These are phyloP conservation scores for Julus scandinavius DNA, from an alignment of 2,888 invertebrate genomes.

Conservation along the genomic window DNA sequence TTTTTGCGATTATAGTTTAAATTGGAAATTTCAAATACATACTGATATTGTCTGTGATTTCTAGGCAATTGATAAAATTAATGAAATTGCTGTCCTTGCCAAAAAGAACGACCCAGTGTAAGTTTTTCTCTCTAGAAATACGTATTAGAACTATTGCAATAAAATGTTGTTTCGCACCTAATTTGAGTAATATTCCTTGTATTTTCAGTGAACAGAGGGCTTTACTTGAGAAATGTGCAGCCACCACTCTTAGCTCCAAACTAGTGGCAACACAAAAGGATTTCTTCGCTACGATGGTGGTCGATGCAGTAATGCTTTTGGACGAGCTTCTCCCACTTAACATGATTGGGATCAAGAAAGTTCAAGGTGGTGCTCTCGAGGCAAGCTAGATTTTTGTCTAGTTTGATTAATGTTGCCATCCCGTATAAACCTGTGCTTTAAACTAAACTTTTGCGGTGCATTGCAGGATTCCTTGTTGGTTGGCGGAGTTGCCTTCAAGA, in stretches of 20 bases:
- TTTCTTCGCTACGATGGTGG: slow-evolving; percentile 97
- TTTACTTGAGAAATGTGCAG: slow-evolving; percentile 81
- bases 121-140: slow-evolving; percentile 41
- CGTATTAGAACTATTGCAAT: background rate
- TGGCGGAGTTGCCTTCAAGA: slow-evolving; percentile 97
- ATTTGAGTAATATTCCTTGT: background rate
- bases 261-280: slow-evolving; percentile 94
- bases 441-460: background rate
- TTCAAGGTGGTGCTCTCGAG: slow-evolving; percentile 73
- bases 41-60: slow-evolving; percentile 26
- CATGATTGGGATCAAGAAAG: slow-evolving; percentile 99
- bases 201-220: slow-evolving; percentile 63
- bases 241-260: slow-evolving; percentile 97
- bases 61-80: slow-evolving; percentile 80
- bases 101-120: slow-evolving; percentile 62
- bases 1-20: slow-evolving; percentile 16
- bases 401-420: background rate
- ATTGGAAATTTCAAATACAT: background rate
- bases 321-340: slow-evolving; percentile 92
- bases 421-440: background rate
- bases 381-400: slow-evolving; percentile 61
- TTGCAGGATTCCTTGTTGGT: slow-evolving; percentile 86
- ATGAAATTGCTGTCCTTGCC: slow-evolving; percentile 78
- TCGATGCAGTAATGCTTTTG: slow-evolving; percentile 92
- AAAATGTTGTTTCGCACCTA: background rate